Evolutionary conservation across 1,140 invertebrate genomes (phyloP).

Genomic region (Drosophila tropicalis): DNA sequence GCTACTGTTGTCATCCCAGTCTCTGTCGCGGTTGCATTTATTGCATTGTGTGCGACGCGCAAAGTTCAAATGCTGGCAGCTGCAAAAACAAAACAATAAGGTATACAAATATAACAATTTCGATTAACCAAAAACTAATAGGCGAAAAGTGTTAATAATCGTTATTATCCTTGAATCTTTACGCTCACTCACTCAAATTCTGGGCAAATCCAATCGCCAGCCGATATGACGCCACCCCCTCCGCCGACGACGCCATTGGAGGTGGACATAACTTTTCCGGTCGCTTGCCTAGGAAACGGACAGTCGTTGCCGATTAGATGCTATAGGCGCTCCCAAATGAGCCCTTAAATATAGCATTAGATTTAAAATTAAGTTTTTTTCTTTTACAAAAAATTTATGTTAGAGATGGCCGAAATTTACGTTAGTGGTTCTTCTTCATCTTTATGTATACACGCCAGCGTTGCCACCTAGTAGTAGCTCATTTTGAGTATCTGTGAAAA

Average conservation of each 20-base stretch:
- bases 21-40: slow-evolving; percentile 87
- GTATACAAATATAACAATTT: slow-evolving; percentile 44
- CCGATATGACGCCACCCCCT: slow-evolving; percentile 57
- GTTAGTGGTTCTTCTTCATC: neutral
- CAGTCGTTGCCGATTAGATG: slow-evolving; percentile 13
- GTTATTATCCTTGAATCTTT: slow-evolving; percentile 53
- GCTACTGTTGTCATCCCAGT: slow-evolving; percentile 29
- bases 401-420: neutral
- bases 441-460: neutral
- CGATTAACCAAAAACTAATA: neutral
- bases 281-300: slow-evolving; percentile 2
- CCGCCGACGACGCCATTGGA: slow-evolving; percentile 46
- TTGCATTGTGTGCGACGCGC: slow-evolving; percentile 94
- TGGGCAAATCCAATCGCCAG: slow-evolving; percentile 85
- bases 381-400: slow-evolving; percentile 44
- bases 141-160: slow-evolving; percentile 8
- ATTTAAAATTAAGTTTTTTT: slow-evolving; percentile 51
- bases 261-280: slow-evolving; percentile 54
- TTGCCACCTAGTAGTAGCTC: neutral
- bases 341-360: slow-evolving; percentile 18
- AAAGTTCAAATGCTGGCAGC: slow-evolving; percentile 98
- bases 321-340: slow-evolving; percentile 25
- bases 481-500: neutral
- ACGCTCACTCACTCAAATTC: slow-evolving; percentile 83
- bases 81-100: slow-evolving; percentile 77